phyloP scores from a whole-genome alignment of 2,797 vertebrate species.

The Eospalax fontanierii region DNA sequence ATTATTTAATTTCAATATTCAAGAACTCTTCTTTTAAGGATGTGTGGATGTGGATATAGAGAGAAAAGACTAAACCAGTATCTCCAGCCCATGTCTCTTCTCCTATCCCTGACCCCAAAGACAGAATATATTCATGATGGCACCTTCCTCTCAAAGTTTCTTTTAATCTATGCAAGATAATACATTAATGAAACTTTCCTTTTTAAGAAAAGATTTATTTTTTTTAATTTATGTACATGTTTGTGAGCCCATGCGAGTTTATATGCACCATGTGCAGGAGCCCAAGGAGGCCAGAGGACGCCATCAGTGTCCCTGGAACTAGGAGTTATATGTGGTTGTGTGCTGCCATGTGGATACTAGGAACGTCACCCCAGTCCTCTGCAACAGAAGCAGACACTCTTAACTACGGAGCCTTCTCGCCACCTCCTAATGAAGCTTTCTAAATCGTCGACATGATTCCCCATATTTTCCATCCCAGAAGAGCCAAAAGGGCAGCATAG shows the following conservation, averaged over 20 bases:
- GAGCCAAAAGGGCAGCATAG: neutral
- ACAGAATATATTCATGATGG: neutral
- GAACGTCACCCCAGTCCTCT: neutral
- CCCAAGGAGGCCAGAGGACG: neutral
- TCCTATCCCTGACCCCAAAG: neutral
- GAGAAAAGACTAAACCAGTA: neutral
- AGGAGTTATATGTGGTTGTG: neutral
- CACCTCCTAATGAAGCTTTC: neutral
- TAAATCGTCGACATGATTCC: neutral
- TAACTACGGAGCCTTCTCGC: neutral
- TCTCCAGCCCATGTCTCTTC: neutral
- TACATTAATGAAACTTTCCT: neutral
- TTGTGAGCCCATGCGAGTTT: neutral
- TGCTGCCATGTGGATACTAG: neutral
- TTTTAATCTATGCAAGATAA: neutral
- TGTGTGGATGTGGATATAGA: neutral
- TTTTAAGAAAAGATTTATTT: no score
- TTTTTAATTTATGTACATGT: neutral
- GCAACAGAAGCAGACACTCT: neutral
- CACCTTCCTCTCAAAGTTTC: neutral
- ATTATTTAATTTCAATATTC: constrained; percentile 14
- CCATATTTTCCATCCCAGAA: neutral
- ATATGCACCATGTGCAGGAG: neutral
- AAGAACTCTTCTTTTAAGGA: neutral
- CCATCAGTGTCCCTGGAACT: neutral